Evolutionary conservation across 2,113 vertebrate species (phyloP), one percentile per base, ranked within the genome.

Genomic region (Drymodes brunneopygia): DNA sequence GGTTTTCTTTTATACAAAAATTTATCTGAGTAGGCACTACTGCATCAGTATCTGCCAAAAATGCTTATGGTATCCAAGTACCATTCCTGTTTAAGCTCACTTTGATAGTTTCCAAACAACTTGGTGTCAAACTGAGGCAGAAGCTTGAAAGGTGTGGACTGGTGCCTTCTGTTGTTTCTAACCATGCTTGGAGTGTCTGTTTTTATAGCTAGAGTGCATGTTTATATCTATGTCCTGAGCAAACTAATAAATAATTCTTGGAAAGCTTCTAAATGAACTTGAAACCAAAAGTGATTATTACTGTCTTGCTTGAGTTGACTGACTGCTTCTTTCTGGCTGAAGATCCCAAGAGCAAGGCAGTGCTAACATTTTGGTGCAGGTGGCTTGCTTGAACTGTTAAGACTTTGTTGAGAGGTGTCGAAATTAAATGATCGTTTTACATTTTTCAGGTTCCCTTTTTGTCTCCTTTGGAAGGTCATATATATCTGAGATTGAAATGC

Each of bases 401-500:
- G 20, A n/a, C 16, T 58, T 58, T 31, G 20, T 25, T 47, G 22
- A 80, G 35, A 40, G 4, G 12, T 66, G 12, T 77, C 64, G 61
- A 69, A 91, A 47, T 90, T 20, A 80, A 82, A 29, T 85, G 2
- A 15, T 9, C n/a, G 27, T 24, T 82, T 90, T 62, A 51, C 33
- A 95, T 74, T 90, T 96, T 92, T 1, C 79, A 99, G 99, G 99
- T 99, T 67, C 99, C 99, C 1, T 99, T 99, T 98, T 86, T 99
- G 93, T 99, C 98, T 88, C 98, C 99, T 44, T 95, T 99, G 98
- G 99, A 99, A 97, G 99, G 99, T 33, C 98, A 99, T 77, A 96
- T 99, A 96, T 98, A 98, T 97, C 97, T 99, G 24, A 99, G 98
- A 94, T 94, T 99, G 97, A 99, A 99, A 95, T 99, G 99, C 95